Base-by-base conservation (phyloP, 2,888 invertebrate genomes). In the Perdita meconis region DNA sequence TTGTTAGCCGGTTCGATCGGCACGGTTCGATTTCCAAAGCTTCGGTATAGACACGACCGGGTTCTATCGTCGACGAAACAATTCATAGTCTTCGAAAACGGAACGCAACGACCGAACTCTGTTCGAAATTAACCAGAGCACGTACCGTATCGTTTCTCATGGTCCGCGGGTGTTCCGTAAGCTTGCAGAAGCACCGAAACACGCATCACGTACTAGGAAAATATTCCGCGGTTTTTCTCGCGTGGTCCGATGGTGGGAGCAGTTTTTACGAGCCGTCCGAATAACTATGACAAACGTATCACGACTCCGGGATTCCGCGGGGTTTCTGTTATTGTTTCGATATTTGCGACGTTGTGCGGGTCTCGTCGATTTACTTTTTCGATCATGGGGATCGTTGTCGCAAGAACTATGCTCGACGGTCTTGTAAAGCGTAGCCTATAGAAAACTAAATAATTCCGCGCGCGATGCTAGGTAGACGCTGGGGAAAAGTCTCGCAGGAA, bases 371-470 rank as follows among this genome's bases (percentile, higher is more conserved):
- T 59, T 38, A 13, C n/a, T 5, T 22, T n/a, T 73, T 61, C 53
- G 40, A 44, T 61, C 56, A 19, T 60, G 30, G 16, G 10, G 36
- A 12, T 47, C 24, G 12, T 19, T 3, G 30, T 4, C 1, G 8
- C 22, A 2, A n/a, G 6, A 16, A 44, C n/a, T 24, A 16, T 26
- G 16, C 42, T 53, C n/a, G 63, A 16, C 38, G n/a, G n/a, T 38
- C 10, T 10, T 6, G 5, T 2, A 2, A 6, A 44, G 3, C 16
- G 22, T 1, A 16, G 40, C 22, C 38, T 34, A 34, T 38, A 30
- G 70, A 65, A 40, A 57, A 65, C 47, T 65, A 65, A 70, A 65
- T 65, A 70, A 70, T 70, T 70, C n/a, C 65, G 22, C 1, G n/a
- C 34, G n/a, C 36, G 19, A 55, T 34, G 64, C 38, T 38, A 16